Conservation (phyloP, 2,888 invertebrate species). For the Sclerodermus sp. region DNA sequence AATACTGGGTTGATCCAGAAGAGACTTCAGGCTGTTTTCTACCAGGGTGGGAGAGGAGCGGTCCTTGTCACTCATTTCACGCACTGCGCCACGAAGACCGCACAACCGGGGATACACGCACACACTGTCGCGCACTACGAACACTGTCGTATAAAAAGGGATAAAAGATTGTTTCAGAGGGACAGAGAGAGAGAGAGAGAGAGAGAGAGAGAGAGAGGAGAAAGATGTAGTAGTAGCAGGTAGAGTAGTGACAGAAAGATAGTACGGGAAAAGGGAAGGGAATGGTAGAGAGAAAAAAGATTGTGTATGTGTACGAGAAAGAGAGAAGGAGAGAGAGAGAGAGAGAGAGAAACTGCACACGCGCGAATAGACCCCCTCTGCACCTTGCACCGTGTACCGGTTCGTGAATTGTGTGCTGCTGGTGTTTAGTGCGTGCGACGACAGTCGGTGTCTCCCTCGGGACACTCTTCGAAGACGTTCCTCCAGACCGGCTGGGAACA, state of each 20-base stretch:
- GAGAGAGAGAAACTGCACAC: constrained; percentile 6
- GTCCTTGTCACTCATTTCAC: constrained; percentile 89
- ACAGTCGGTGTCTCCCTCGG: constrained; percentile 20
- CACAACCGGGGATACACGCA: constrained; percentile 11
- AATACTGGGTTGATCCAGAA: constrained; percentile 74
- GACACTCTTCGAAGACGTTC: constrained; percentile 26
- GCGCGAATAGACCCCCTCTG: not conserved
- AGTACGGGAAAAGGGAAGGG: too few species aligned
- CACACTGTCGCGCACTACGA: constrained; percentile 19
- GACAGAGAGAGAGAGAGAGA: not conserved
- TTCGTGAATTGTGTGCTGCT: too few species aligned
- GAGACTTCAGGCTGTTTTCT: constrained; percentile 85
- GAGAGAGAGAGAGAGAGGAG: constrained; percentile 10
- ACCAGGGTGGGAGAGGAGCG: constrained; percentile 85
- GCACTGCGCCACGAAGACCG: constrained; percentile 44
- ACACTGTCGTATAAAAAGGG: constrained; percentile 16
- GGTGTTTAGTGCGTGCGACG: too few species aligned
- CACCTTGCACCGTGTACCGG: not conserved
- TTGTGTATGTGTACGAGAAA: not conserved
- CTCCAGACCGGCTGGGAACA: constrained; percentile 42
- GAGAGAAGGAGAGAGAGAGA: constrained; percentile 7
- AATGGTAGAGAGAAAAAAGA: too few species aligned
- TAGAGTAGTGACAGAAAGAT: too few species aligned
- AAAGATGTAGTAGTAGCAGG: too few species aligned
- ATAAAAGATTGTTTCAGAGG: too few species aligned